These are phyloP conservation scores for Gorsachius goisagi DNA, from an alignment of 2,113 vertebrate species.

Conservation along the genomic window DNA sequence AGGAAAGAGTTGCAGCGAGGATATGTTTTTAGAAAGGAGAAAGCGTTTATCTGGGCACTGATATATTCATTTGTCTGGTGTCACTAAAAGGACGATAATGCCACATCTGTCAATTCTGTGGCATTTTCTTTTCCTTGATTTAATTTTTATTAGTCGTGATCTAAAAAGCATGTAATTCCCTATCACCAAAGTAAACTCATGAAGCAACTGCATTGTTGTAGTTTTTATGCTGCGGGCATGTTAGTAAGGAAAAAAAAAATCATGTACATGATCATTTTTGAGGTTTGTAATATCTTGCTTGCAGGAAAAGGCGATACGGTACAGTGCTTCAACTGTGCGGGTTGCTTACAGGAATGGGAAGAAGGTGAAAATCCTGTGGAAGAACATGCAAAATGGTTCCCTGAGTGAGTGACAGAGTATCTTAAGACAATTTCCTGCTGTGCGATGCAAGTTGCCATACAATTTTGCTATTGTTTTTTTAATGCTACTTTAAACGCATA, in stretches of 20 bases:
- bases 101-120: neutral
- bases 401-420: neutral
- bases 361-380: neutral
- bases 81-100: neutral
- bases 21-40: neutral
- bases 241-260: neutral
- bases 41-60: neutral
- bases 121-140: neutral
- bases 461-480: neutral
- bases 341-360: neutral
- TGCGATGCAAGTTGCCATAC: neutral
- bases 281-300: neutral
- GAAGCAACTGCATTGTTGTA: neutral
- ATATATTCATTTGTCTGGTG: neutral
- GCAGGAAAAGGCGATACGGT: neutral
- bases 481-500: neutral
- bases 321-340: neutral
- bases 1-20: neutral
- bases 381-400: neutral
- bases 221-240: neutral
- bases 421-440: neutral
- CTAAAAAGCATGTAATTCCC: neutral
- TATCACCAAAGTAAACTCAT: neutral
- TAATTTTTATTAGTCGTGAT: neutral
- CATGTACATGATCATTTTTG: neutral